phyloP scores from a whole-genome alignment of 2,113 vertebrate species.

The Callopanchax toddi region DNA sequence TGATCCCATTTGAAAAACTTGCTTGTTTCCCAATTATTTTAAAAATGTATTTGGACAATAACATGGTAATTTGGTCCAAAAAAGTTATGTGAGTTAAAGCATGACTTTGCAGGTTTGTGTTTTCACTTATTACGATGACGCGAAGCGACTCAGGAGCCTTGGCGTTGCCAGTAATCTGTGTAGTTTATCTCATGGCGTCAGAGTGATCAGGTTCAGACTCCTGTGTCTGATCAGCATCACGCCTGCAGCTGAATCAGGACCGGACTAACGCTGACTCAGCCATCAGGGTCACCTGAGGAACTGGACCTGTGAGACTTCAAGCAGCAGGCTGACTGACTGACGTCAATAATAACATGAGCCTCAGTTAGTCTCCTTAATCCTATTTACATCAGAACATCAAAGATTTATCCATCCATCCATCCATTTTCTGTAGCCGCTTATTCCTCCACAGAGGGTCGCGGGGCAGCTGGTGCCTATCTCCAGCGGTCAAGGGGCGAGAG shows the following conservation, averaged over 20 bases:
- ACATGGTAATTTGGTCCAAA: no score
- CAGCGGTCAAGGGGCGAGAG: no score
- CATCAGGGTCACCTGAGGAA: conserved; percentile 51
- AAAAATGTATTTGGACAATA: no score
- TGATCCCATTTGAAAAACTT: no score
- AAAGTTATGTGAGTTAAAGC: not conserved
- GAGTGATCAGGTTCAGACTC: not conserved
- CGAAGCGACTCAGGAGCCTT: conserved; percentile 5
- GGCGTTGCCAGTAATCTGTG: conserved; percentile 31
- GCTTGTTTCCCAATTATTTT: no score
- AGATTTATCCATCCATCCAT: no score
- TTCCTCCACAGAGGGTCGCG: no score
- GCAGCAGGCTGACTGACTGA: not conserved
- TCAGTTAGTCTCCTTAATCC: rapidly evolving
- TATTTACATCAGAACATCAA: not conserved
- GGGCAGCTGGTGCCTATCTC: no score
- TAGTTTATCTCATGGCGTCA: conserved; percentile 42
- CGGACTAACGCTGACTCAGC: conserved; percentile 38
- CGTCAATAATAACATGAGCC: not conserved
- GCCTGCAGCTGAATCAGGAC: conserved; percentile 2
- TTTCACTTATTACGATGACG: not conserved
- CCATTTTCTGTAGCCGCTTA: no score
- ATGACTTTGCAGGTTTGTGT: not conserved
- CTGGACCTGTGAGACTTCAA: not conserved
- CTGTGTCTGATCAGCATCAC: conserved; percentile 3